Percentiles rank a stretch among this genome's conserved stretches.
Conservation (phyloP, 2,113 vertebrate genomes). For the Anhinga anhinga region DNA sequence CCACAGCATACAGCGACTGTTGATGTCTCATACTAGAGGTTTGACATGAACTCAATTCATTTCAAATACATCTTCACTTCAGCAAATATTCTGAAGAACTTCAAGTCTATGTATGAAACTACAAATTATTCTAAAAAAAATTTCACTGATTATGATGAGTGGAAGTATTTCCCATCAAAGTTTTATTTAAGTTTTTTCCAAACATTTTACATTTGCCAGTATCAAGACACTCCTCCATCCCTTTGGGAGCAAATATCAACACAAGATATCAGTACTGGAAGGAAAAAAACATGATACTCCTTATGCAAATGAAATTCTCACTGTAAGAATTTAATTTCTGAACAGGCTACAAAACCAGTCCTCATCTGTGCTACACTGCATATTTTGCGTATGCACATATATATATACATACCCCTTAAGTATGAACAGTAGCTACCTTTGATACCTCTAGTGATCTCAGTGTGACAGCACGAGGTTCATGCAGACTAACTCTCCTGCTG, state of each 20-base stretch:
- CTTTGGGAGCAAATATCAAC: not conserved
- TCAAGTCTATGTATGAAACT: not conserved
- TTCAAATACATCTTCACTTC: not conserved
- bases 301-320: not conserved
- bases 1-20: not conserved
- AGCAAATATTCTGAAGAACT: not conserved
- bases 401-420: too few relatives aligned
- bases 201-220: not conserved
- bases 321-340: not conserved
- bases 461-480: not conserved
- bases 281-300: not conserved
- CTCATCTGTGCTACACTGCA: not conserved
- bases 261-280: not conserved
- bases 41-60: not conserved
- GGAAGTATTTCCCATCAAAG: not conserved
- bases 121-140: not conserved
- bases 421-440: not conserved
- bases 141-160: not conserved
- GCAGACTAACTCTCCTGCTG: not conserved
- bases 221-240: not conserved
- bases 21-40: not conserved
- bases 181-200: not conserved
- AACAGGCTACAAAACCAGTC: not conserved
- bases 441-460: not conserved
- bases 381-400: not conserved